A percentile compares a stretch with the other conserved stretches of the same genome.
Evolutionary conservation across 2,888 invertebrate species (phyloP).

Genomic region (Diarsia rubi): DNA sequence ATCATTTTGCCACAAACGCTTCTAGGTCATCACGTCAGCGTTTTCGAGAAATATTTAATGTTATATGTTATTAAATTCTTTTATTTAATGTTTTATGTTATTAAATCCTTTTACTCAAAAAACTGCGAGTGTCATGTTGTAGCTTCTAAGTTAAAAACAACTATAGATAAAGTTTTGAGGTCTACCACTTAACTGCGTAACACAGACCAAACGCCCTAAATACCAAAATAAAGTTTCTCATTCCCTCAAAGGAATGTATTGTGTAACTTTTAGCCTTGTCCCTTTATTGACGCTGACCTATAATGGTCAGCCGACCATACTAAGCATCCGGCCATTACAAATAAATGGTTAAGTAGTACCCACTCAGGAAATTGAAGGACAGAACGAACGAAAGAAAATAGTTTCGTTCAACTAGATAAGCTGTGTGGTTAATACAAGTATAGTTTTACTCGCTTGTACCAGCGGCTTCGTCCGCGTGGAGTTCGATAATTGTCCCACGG

Average conservation of each 20-base stretch:
- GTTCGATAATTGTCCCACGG: no score
- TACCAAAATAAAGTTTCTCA: background rate
- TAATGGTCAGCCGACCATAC: conserved; percentile 11
- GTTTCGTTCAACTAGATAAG: conserved; percentile 23
- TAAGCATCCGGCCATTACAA: conserved; percentile 45
- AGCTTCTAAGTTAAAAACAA: background rate
- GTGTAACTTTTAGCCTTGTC: conserved; percentile 28
- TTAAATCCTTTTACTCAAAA: no score
- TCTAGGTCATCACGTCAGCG: no score
- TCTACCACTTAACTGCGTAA: background rate
- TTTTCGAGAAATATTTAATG: background rate
- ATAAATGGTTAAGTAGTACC: conserved; percentile 36
- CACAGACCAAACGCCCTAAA: background rate
- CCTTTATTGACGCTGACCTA: conserved; percentile 29
- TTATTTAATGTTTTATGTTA: background rate
- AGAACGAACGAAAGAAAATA: conserved; percentile 22
- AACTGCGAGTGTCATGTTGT: background rate
- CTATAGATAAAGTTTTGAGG: background rate
- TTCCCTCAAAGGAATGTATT: conserved; percentile 5
- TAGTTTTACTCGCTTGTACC: no score
- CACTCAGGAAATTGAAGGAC: conserved; percentile 34
- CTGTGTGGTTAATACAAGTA: background rate
- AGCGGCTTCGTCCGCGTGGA: no score
- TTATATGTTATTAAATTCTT: background rate
- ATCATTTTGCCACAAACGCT: no score